Evolutionary conservation across 92 coral and sea anemone species (phyloP).

Genomic region (Heliopora coerulea): DNA sequence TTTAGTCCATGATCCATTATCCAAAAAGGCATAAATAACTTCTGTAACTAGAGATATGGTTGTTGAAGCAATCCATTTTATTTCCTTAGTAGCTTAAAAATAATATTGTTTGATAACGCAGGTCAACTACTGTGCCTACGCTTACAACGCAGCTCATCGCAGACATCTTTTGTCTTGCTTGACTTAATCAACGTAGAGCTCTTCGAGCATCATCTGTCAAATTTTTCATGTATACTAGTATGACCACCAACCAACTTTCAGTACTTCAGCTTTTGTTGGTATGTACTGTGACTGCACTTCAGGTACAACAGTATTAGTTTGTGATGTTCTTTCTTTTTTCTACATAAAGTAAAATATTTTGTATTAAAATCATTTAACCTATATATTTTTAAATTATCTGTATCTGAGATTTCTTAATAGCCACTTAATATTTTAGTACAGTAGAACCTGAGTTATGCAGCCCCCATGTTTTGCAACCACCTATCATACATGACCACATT

Average conservation of each 20-base stretch:
- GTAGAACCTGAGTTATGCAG: too few relatives aligned
- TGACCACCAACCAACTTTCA: slow-evolving; percentile 29
- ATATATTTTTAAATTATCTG: too few relatives aligned
- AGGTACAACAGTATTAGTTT: slow-evolving; percentile 3
- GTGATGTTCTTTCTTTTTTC: not conserved
- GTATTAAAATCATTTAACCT: too few relatives aligned
- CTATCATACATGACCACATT: too few relatives aligned
- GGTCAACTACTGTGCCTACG: slow-evolving; percentile 40
- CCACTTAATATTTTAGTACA: too few relatives aligned
- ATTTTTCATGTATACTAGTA: slow-evolving; percentile 22
- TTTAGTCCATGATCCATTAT: too few relatives aligned
- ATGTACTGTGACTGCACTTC: slow-evolving; percentile 20
- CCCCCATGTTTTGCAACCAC: too few relatives aligned
- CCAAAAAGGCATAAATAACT: too few relatives aligned
- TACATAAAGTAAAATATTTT: too few relatives aligned
- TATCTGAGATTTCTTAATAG: too few relatives aligned
- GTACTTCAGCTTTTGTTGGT: slow-evolving; percentile 33
- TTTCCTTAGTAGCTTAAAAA: not conserved
- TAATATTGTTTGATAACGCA: slow-evolving; percentile 41
- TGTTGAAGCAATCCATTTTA: not conserved
- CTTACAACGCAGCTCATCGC: slow-evolving; percentile 44
- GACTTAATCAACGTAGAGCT: slow-evolving; percentile 35
- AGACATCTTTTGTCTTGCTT: slow-evolving; percentile 44
- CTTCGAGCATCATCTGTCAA: slow-evolving; percentile 34
- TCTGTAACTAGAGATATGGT: too few relatives aligned